phyloP scores from a whole-genome alignment of 1,140 invertebrate species.

The Eueides isabella region DNA sequence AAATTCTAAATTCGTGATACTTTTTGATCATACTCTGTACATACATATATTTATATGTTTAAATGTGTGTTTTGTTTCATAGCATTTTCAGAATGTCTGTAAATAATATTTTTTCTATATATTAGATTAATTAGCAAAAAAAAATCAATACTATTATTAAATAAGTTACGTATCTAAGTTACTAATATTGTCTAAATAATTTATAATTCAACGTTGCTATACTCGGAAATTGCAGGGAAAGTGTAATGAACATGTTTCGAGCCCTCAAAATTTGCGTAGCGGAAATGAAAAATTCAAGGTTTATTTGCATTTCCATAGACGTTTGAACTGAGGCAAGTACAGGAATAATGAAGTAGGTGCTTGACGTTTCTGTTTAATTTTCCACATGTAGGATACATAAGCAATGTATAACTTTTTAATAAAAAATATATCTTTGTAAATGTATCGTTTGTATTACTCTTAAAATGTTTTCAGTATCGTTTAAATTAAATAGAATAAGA shows the following conservation, averaged over 20 bases:
- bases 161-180: background rate
- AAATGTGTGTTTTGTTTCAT: too few species aligned
- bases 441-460: background rate
- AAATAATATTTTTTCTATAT: too few species aligned
- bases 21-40: too few species aligned
- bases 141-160: background rate
- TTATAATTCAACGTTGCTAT: slow-evolving; percentile 5
- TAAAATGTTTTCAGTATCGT: too few species aligned
- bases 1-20: too few species aligned
- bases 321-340: slow-evolving; percentile 6
- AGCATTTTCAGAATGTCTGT: too few species aligned
- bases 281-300: slow-evolving; percentile 22
- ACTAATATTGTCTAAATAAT: background rate
- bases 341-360: slow-evolving; percentile 9
- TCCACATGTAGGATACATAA: background rate
- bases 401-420: background rate
- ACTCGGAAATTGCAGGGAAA: slow-evolving; percentile 9
- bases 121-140: too few species aligned
- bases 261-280: slow-evolving; percentile 19
- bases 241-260: slow-evolving; percentile 25
- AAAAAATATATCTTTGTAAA: background rate
- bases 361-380: background rate
- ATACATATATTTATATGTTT: too few species aligned
- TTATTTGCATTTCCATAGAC: slow-evolving; percentile 11
- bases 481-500: too few species aligned